Evolutionary conservation across 2,888 invertebrate genomes (phyloP).

Genomic region (Drosophila eohydei): DNA sequence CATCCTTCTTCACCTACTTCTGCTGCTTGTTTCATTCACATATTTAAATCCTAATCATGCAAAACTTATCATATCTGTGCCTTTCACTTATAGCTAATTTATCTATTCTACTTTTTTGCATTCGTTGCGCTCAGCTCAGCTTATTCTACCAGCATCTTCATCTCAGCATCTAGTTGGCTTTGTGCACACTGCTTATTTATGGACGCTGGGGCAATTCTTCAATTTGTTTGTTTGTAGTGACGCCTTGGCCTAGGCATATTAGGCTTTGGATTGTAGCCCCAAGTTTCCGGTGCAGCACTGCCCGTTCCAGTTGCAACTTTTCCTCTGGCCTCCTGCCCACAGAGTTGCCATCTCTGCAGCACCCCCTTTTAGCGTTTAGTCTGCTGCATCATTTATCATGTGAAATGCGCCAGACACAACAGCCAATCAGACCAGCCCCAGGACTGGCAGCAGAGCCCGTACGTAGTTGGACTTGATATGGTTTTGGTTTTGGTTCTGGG

Average conservation of each 20-base stretch:
- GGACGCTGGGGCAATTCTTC: conserved; percentile 47
- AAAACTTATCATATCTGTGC: not conserved
- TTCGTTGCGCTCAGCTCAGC: not conserved
- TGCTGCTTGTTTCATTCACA: not conserved
- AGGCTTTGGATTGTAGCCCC: conserved; percentile 28
- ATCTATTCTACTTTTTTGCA: not conserved
- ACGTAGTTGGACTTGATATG: conserved; percentile 16
- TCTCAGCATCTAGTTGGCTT: conserved; percentile 11
- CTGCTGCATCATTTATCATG: conserved; percentile 78
- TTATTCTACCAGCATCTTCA: too few relatives aligned
- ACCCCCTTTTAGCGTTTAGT: conserved; percentile 67
- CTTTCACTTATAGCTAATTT: not conserved
- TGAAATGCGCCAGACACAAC: conserved; percentile 78
- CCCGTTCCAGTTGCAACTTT: not conserved
- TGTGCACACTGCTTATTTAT: conserved; percentile 58
- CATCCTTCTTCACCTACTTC: too few relatives aligned
- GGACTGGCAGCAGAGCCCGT: conserved; percentile 39
- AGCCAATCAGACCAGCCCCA: conserved; percentile 61
- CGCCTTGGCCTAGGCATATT: conserved; percentile 64
- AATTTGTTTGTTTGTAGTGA: conserved; percentile 65
- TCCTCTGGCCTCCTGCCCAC: not conserved
- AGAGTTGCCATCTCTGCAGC: not conserved
- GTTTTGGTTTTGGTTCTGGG: conserved; percentile 19
- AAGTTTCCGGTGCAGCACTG: conserved; percentile 9
- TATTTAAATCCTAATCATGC: not conserved